Evolutionary conservation across 2,888 invertebrate species (phyloP), one percentile per base, ranked within the genome.

Genomic region (Marasmarcha lunaedactyla): DNA sequence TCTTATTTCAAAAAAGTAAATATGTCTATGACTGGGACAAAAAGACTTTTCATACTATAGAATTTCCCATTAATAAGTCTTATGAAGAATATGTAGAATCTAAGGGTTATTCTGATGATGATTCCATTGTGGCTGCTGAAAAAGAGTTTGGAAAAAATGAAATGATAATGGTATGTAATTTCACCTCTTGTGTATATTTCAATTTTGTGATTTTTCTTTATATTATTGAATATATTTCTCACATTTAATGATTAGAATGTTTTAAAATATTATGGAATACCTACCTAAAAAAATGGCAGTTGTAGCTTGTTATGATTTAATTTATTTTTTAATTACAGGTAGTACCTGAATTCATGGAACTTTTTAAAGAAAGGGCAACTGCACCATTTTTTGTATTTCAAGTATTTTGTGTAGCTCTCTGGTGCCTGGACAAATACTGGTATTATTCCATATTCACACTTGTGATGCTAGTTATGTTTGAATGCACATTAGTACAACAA

Each of bases 371-470:
- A 77, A 86, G 99, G 54, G 99, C 99, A 1, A 98, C 98, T 0
- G 98, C 99, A 0, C 99, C 99, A 1, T 99, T 99, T 77, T 99
- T 99, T 74, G 98, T 99, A 3, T 99, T 99, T 73, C 99, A 99
- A 91, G 95, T 99, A 42, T 98, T 99, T 69, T 99, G 98, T 63
- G 98, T 99, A 35, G 94, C 92, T 9, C 84, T 99, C 1, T 99
- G 99, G 99, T 99, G 99, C 77, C 85, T 99, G 50, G 99, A 99
- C 66, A 97, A 97, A 65, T 98, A 97, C 73, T 97, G 97, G 97
- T 94, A 97, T 69, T 98, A 98, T 71, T 97, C 96, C 39, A 88
- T 98, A 43, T 98, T 98, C 69, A 98, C 98, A 0, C 87, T 98
- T 1, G 87, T 95, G 39, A 98, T 98, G 98, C 85, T 98, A 41